Base-by-base conservation (phyloP, 2,113 vertebrate species). In the Oplegnathus fasciatus region DNA sequence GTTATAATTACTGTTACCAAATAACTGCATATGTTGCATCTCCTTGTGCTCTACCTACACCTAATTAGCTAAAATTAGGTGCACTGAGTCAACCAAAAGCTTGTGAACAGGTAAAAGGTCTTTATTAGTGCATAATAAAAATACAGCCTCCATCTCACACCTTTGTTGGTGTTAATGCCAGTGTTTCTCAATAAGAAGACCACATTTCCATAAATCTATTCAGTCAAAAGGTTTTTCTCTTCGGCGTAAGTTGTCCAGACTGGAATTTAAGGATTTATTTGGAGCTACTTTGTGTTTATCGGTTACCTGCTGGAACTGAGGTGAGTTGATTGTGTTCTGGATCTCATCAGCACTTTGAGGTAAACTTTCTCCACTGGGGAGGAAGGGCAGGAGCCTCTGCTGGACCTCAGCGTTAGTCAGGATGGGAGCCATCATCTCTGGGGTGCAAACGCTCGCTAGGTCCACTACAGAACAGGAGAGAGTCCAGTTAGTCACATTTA, bases 351-450 rank as follows among this genome's bases (percentile, higher is more conserved):
- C 95, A 0, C 96, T 98, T 95, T 99, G 98, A 0, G 94, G 98
- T 86, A 99, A 95, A 1, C 97, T 98, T 79, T 99, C 98, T 83
- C 98, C 98, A 0, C 97, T 97, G 14, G 98, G 98, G 20, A 99
- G 96, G 92, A 97, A 99, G 42, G 98, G 98, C 86, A 99, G 92
- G 81, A 99, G 92, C 81, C 98, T 95, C 83, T 98, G 96, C 89
- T 99, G 98, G n/a, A 99, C 97, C 22, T 99, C 98, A 0, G 97
- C 95, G 0, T 99, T 99, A 32, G 97, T 96, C 58, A 99, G 96
- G 93, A 99, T 99, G 48, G 98, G 98, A 40, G 98, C 98, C 98
- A 99, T 99, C 89, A 99, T 96, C 94, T 99, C 98, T 0, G 98
- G 98, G 13, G 98, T 99, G 93, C 99, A 95, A 18, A 99, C 97